Evolutionary conservation across 2,797 vertebrate genomes (phyloP).

Genomic region (Lemur catta): DNA sequence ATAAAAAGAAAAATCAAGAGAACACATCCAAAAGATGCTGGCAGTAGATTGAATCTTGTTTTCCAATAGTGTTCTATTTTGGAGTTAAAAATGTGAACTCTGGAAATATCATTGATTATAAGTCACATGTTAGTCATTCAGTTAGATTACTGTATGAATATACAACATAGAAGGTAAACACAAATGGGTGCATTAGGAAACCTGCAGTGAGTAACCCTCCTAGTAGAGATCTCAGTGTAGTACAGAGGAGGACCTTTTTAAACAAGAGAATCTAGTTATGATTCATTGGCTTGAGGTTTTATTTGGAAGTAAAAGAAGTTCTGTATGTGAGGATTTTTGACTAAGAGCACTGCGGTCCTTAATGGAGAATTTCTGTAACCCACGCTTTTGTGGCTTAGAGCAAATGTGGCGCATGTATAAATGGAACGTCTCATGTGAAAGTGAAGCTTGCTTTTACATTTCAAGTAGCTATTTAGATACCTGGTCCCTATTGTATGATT

Average conservation of each 20-base stretch:
- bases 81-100: background rate
- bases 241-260: background rate
- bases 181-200: background rate
- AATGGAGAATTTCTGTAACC: conserved; percentile 65
- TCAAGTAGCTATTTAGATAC: conserved; percentile 80
- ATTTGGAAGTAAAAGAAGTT: conserved; percentile 36
- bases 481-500: conserved; percentile 74
- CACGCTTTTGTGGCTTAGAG: conserved; percentile 65
- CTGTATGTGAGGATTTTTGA: conserved; percentile 49
- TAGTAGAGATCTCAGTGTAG: background rate
- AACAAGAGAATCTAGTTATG: background rate
- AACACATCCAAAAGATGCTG: background rate
- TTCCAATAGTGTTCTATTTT: background rate
- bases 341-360: conserved; percentile 29
- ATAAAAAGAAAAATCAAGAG: background rate
- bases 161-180: background rate
- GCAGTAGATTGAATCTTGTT: background rate
- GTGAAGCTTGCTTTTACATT: conserved; percentile 71
- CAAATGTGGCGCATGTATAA: conserved; percentile 62
- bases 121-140: background rate
- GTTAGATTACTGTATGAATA: background rate
- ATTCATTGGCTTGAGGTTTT: background rate
- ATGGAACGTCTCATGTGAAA: conserved; percentile 67
- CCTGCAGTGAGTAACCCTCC: background rate
- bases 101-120: background rate